Conservation (phyloP, 2,797 vertebrate genomes). For the Phalanger gymnotis region DNA sequence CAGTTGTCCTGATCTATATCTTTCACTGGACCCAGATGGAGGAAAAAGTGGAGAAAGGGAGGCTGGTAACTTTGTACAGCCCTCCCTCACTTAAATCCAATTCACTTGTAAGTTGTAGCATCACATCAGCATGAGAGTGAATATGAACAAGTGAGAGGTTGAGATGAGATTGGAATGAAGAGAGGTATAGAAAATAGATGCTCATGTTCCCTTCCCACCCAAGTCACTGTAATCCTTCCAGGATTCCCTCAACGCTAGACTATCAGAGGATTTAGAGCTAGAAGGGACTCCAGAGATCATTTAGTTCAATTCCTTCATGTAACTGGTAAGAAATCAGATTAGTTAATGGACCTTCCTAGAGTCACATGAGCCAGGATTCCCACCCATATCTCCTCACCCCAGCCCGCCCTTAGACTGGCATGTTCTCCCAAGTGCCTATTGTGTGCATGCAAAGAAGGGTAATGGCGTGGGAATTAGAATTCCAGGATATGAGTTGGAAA, state of each 20-base stretch:
- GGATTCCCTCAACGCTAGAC: neutral
- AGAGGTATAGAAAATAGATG: neutral
- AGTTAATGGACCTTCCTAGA: neutral
- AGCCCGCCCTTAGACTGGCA: neutral
- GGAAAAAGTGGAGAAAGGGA: too few species aligned
- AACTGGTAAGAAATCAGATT: neutral
- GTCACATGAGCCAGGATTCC: neutral
- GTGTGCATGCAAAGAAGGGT: neutral
- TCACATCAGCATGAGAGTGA: neutral
- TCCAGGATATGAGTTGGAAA: neutral
- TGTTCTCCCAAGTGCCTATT: neutral
- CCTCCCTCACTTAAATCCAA: too few species aligned
- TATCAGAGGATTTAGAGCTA: neutral
- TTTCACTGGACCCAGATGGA: too few species aligned
- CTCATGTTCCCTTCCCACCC: neutral
- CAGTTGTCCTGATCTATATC: too few species aligned
- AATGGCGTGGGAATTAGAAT: neutral
- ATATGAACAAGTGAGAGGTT: neutral
- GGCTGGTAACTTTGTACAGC: too few species aligned
- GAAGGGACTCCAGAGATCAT: neutral
- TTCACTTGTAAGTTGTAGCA: too few species aligned
- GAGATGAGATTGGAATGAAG: neutral
- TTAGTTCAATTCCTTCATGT: neutral
- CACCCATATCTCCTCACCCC: neutral
- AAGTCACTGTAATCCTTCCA: neutral